phyloP scores from a whole-genome alignment of 2,797 vertebrate genomes.

The Myioborus melanocephalus region DNA sequence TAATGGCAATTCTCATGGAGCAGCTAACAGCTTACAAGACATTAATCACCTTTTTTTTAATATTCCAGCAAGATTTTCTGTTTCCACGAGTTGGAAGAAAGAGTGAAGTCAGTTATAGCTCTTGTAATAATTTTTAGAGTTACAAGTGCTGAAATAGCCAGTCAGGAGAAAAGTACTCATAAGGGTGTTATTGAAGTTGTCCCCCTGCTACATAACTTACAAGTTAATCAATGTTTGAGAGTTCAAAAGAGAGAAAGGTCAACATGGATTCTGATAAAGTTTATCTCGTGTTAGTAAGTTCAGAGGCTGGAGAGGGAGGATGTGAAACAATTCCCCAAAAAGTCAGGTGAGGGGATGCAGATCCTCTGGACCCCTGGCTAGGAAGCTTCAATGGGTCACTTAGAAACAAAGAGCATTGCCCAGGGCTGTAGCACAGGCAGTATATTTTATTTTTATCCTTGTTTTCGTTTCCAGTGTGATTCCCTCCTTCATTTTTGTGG shows the following conservation, averaged over 20 bases:
- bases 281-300: background rate
- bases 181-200: background rate
- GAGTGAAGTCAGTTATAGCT: background rate
- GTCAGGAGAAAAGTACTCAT: background rate
- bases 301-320: background rate
- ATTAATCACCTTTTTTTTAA: background rate
- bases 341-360: background rate
- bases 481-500: background rate
- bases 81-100: background rate
- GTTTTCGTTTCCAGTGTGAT: background rate
- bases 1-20: background rate
- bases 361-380: background rate
- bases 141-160: background rate
- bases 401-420: background rate
- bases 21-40: background rate
- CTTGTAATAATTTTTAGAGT: background rate
- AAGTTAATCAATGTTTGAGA: conserved; percentile 44
- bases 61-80: background rate
- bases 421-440: background rate
- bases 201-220: background rate
- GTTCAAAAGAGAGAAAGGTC: conserved; percentile 51
- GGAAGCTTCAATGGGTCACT: background rate
- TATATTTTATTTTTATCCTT: background rate
- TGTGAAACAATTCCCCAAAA: background rate
- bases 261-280: conserved; percentile 25